phyloP scores from a whole-genome alignment of 1,140 invertebrate genomes.

The Drosophila saltans region DNA sequence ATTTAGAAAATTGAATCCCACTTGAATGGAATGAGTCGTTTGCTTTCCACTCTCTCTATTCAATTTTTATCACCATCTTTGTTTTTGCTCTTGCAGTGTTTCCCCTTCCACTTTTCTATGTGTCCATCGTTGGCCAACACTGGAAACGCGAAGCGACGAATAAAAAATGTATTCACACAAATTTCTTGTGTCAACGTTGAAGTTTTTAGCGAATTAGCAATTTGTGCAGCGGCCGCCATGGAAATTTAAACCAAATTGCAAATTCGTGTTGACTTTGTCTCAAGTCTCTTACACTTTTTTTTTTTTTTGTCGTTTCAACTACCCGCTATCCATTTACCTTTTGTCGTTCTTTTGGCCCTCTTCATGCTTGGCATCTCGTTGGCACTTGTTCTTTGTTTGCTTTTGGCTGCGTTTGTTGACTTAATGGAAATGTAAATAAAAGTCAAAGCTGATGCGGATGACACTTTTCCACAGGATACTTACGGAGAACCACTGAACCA shows the following conservation, averaged over 20 bases:
- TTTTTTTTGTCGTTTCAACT: conserved; percentile 21
- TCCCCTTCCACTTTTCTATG: neutral
- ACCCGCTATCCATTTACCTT: conserved; percentile 22
- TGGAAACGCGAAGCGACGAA: conserved; percentile 23
- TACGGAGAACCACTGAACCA: neutral
- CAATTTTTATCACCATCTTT: neutral
- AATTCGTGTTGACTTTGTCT: conserved; percentile 70
- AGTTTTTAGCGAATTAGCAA: conserved; percentile 60
- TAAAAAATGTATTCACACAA: conserved; percentile 68
- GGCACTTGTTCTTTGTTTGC: conserved; percentile 27
- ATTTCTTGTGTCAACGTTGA: conserved; percentile 71
- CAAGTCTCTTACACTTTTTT: conserved; percentile 36
- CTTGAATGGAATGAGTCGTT: conserved; percentile 31
- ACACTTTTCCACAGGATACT: neutral
- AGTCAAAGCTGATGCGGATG: conserved; percentile 43
- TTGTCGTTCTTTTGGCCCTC: neutral
- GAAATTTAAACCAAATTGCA: conserved; percentile 69
- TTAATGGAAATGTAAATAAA: conserved; percentile 64
- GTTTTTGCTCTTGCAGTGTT: conserved; percentile 6
- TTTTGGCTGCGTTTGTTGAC: conserved; percentile 43
- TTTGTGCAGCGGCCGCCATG: conserved; percentile 57
- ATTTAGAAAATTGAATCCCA: neutral
- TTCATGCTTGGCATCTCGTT: neutral
- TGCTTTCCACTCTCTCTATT: conserved; percentile 24
- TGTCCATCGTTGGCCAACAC: neutral